These are phyloP conservation scores for Lasaia peninsularis DNA, from an alignment of 1,140 invertebrate species.

Conservation along the genomic window DNA sequence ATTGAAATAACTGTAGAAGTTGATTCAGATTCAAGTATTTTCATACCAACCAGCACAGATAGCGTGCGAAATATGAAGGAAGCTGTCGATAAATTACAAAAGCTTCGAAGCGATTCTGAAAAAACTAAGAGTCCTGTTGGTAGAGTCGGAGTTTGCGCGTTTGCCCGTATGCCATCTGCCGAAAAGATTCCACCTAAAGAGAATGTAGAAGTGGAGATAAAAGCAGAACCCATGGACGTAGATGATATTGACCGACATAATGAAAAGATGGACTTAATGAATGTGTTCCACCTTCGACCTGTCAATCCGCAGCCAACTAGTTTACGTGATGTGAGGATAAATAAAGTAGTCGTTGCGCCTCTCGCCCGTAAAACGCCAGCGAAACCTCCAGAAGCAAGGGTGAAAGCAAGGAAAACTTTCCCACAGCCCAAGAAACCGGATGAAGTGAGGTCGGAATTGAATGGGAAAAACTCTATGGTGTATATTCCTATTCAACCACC, in stretches of 20 bases:
- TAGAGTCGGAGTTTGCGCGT: constrained; percentile 56
- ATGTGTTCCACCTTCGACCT: constrained; percentile 52
- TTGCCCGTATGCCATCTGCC: constrained; percentile 60
- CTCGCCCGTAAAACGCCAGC: constrained; percentile 25
- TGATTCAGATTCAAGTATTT: constrained; percentile 41
- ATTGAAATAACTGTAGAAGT: constrained; percentile 38
- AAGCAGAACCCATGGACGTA: constrained; percentile 61
- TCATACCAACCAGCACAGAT: constrained; percentile 51
- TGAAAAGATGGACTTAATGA: constrained; percentile 66
- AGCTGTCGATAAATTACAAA: constrained; percentile 44
- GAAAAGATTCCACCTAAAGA: constrained; percentile 26
- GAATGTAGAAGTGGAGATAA: constrained; percentile 56
- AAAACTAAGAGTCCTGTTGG: constrained; percentile 37
- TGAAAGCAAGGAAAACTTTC: constrained; percentile 57
- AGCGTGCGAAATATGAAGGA: constrained; percentile 48
- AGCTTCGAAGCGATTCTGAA: constrained; percentile 35
- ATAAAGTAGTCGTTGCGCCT: constrained; percentile 47
- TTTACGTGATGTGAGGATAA: constrained; percentile 57
- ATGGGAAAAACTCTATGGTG: constrained; percentile 69
- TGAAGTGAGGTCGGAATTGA: constrained; percentile 54
- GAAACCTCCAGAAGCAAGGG: constrained; percentile 39
- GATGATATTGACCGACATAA: constrained; percentile 53
- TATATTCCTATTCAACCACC: constrained; percentile 70
- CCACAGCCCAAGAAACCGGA: constrained; percentile 55
- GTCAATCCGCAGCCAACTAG: constrained; percentile 40